These are phyloP conservation scores for Zhuqinia jingwanae DNA, from an alignment of 2,888 invertebrate species.

Conservation along the genomic window DNA sequence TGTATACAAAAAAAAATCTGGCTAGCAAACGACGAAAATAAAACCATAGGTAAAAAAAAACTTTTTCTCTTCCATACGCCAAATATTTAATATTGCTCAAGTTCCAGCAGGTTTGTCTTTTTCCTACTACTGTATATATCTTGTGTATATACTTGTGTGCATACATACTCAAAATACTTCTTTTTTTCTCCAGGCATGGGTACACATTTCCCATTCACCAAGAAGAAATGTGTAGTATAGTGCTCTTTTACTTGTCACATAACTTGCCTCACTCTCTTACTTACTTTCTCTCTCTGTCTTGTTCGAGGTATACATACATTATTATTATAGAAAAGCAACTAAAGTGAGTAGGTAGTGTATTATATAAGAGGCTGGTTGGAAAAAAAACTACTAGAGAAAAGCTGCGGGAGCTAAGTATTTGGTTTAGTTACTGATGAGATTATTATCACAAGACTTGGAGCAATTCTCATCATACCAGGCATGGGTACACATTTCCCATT, in stretches of 20 bases:
- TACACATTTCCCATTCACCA: background rate
- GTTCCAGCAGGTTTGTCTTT: too few relatives aligned
- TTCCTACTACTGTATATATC: too few relatives aligned
- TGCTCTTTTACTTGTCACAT: slow-evolving; percentile 59
- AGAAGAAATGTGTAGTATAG: background rate
- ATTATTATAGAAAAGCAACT: slow-evolving; percentile 22
- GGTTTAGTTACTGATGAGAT: slow-evolving; percentile 70
- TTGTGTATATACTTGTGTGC: slow-evolving; percentile 6
- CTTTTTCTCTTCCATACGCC: too few relatives aligned
- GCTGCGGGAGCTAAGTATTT: slow-evolving; percentile 67
- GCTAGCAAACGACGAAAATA: too few relatives aligned
- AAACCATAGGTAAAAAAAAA: too few relatives aligned
- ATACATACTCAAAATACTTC: background rate
- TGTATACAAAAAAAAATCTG: too few relatives aligned
- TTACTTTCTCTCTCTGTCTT: slow-evolving; percentile 1
- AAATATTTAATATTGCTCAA: too few relatives aligned
- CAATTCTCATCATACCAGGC: slow-evolving; percentile 43
- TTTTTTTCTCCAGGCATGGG: slow-evolving; percentile 15
- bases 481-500: background rate
- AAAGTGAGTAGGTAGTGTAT: slow-evolving; percentile 3
- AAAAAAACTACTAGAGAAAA: slow-evolving; percentile 21
- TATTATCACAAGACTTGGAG: slow-evolving; percentile 65
- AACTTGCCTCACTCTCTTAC: slow-evolving; percentile 39
- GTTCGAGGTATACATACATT: too few relatives aligned
- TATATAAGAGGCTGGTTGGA: slow-evolving; percentile 28